Evolutionary conservation across 92 coral and sea anemone genomes (phyloP).

Genomic region (Palythoa grandiflora): DNA sequence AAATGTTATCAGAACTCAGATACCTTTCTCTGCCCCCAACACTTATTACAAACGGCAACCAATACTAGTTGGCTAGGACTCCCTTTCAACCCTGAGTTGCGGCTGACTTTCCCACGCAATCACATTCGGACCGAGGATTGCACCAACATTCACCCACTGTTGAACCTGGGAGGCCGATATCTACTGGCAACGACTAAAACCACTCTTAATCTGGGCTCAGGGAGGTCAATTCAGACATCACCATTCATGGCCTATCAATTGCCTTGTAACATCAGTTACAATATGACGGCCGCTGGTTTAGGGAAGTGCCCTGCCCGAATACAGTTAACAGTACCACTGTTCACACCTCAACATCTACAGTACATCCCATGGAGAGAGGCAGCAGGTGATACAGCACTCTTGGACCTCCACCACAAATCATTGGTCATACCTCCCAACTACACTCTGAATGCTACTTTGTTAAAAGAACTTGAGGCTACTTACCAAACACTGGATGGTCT

Average conservation of each 20-base stretch:
- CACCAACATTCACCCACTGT: neutral
- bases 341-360: neutral
- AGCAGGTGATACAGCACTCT: constrained; percentile 13
- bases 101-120: neutral
- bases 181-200: neutral
- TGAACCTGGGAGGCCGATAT: neutral
- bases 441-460: constrained; percentile 15
- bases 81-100: neutral
- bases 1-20: no score
- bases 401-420: constrained; percentile 7
- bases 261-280: neutral
- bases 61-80: neutral
- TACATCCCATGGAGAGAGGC: constrained; percentile 8
- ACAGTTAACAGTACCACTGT: neutral
- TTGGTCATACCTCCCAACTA: neutral
- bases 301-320: neutral
- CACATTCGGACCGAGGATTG: neutral
- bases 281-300: neutral
- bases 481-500: constrained; percentile 25
- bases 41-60: neutral
- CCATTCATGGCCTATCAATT: neutral
- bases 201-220: neutral
- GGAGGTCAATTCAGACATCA: no score
- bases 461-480: constrained; percentile 11
- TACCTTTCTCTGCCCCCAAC: neutral